Conservation (phyloP, 2,113 vertebrate genomes). For the Geococcyx californianus region DNA sequence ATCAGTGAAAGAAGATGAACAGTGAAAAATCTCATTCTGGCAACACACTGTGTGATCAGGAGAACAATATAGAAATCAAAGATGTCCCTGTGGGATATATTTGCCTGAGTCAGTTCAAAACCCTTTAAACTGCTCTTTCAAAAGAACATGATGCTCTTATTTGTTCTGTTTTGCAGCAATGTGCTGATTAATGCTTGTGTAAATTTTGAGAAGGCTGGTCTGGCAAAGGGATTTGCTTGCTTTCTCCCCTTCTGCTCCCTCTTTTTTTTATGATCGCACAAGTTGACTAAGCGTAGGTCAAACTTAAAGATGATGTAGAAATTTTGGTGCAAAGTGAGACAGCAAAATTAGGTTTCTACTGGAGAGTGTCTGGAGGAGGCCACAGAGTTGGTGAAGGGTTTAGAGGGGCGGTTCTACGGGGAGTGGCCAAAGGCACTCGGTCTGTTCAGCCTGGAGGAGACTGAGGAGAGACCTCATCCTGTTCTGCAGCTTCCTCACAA, state of each 20-base stretch:
- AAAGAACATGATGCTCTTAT: slow-evolving; percentile 55
- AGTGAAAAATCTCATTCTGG: slow-evolving; percentile 37
- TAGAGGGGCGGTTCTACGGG: too few species aligned
- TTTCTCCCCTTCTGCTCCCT: background rate
- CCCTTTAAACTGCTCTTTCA: slow-evolving; percentile 59
- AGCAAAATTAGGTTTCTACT: background rate
- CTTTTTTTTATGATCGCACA: background rate
- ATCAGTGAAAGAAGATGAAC: slow-evolving; percentile 24
- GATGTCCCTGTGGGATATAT: slow-evolving; percentile 44
- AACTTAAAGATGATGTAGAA: background rate
- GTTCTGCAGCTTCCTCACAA: too few species aligned
- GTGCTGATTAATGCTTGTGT: slow-evolving; percentile 29
- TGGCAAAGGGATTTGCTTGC: background rate
- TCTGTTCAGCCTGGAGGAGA: too few species aligned
- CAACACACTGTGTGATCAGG: slow-evolving; percentile 47
- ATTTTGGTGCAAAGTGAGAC: background rate
- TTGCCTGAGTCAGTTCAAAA: slow-evolving; percentile 63
- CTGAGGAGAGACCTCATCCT: too few species aligned
- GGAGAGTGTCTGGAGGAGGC: too few species aligned
- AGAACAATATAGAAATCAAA: slow-evolving; percentile 66
- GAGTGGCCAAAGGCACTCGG: too few species aligned
- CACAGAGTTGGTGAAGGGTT: too few species aligned
- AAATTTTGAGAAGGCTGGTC: background rate
- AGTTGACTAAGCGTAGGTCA: background rate
- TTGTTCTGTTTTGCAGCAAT: slow-evolving; percentile 34